phyloP scores from a whole-genome alignment of 2,888 invertebrate species.

The Dermolepida albohirtum region DNA sequence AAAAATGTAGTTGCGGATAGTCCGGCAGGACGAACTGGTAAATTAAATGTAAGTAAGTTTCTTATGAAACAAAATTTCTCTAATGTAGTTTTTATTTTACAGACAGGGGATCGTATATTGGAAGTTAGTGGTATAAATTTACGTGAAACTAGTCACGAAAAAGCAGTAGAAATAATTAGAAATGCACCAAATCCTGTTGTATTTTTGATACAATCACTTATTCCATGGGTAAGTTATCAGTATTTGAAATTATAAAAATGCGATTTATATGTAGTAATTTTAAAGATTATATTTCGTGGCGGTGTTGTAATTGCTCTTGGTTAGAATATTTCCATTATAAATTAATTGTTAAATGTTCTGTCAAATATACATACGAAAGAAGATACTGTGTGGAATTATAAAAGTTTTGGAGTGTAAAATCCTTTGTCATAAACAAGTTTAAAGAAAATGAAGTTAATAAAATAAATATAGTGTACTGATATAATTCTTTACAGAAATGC shows the following conservation, averaged over 20 bases:
- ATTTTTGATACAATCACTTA: conserved; percentile 88
- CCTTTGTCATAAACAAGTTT: no score
- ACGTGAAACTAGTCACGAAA: conserved; percentile 90
- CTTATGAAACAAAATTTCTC: conserved; percentile 12
- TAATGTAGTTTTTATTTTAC: conserved; percentile 55
- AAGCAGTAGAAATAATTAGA: conserved; percentile 94
- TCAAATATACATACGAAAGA: no score
- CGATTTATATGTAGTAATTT: no score
- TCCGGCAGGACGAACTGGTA: conserved; percentile 92
- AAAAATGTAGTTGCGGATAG: conserved; percentile 95
- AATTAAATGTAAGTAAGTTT: conserved; percentile 75
- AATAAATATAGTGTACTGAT: no score
- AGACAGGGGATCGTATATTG: conserved; percentile 90
- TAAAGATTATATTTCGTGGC: no score
- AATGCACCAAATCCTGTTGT: conserved; percentile 89
- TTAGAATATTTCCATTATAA: no score
- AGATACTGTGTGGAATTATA: no score
- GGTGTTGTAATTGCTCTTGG: no score
- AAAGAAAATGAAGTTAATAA: no score
- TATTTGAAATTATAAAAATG: not conserved
- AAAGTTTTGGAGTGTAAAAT: no score
- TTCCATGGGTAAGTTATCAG: conserved; percentile 76
- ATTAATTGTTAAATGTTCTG: no score
- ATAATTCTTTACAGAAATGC: no score
- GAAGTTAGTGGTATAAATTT: conserved; percentile 94